These are phyloP conservation scores for Lasiurus borealis DNA, from an alignment of 2,113 vertebrate species.

Conservation along the genomic window DNA sequence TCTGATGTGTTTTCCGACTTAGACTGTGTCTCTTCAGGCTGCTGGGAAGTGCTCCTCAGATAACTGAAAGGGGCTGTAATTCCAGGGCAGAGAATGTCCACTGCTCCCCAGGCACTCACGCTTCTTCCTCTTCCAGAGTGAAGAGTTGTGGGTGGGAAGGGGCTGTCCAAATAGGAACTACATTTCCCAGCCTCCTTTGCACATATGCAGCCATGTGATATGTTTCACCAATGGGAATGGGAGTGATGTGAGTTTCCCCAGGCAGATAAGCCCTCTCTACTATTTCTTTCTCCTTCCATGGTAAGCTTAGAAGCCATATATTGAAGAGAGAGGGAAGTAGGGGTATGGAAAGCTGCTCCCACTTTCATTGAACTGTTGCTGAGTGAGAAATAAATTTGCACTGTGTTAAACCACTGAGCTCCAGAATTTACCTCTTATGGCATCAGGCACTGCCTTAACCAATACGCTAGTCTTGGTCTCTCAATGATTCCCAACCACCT, in stretches of 20 bases:
- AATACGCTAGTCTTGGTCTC: neutral
- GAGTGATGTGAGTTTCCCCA: neutral
- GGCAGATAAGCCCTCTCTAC: neutral
- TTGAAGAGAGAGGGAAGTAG: neutral
- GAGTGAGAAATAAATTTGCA: neutral
- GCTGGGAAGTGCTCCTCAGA: neutral
- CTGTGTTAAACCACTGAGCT: neutral
- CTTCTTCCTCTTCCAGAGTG: neutral
- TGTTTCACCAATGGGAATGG: neutral
- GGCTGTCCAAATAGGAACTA: neutral
- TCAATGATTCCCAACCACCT: neutral
- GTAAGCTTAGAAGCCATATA: neutral
- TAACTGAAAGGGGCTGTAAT: neutral
- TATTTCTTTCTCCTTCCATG: neutral
- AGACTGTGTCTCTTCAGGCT: neutral
- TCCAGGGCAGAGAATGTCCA: neutral
- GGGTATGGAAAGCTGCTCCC: neutral
- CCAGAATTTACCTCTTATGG: neutral
- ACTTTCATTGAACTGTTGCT: neutral
- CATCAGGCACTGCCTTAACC: neutral
- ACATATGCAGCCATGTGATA: neutral
- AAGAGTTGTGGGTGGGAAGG: neutral
- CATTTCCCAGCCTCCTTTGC: slow-evolving; percentile 36
- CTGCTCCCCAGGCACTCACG: neutral
- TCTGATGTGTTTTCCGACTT: neutral